These are phyloP conservation scores for Dinothrombium tinctorium DNA, from an alignment of 1,140 invertebrate species.

Conservation along the genomic window DNA sequence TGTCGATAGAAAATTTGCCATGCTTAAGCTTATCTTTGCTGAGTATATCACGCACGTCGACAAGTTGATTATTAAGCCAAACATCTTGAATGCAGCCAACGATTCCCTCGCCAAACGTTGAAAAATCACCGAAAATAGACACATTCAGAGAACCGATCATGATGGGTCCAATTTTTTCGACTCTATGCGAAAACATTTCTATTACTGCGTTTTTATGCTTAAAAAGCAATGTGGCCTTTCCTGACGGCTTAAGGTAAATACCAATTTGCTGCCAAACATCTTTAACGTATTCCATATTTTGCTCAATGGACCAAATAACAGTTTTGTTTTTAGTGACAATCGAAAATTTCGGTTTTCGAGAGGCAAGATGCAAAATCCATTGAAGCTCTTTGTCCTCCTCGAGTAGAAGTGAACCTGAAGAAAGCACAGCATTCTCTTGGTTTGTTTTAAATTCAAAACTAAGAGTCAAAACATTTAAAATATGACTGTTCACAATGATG, in stretches of 20 bases:
- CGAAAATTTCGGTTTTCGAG: background rate
- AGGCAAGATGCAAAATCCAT: background rate
- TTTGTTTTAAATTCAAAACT: background rate
- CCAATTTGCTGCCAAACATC: slow-evolving; percentile 1
- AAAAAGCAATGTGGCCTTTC: background rate
- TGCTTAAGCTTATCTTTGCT: slow-evolving; percentile 33
- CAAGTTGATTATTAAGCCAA: slow-evolving; percentile 41
- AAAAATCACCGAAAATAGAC: background rate
- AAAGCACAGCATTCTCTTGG: background rate
- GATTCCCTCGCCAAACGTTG: slow-evolving; percentile 29
- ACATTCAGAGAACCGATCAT: background rate
- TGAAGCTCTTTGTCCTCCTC: background rate
- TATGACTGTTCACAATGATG: background rate
- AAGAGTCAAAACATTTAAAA: background rate
- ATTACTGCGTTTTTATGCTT: background rate
- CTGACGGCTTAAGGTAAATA: background rate
- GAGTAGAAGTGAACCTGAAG: background rate
- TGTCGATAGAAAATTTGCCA: slow-evolving; percentile 65
- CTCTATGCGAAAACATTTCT: background rate
- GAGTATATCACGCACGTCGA: slow-evolving; percentile 52
- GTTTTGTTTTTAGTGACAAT: no score
- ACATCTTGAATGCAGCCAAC: slow-evolving; percentile 74
- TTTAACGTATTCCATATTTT: no score
- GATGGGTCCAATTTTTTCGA: background rate
- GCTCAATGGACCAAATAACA: no score